Base-by-base conservation (phyloP, 2,888 invertebrate genomes). In the Acrobasis suavella region DNA sequence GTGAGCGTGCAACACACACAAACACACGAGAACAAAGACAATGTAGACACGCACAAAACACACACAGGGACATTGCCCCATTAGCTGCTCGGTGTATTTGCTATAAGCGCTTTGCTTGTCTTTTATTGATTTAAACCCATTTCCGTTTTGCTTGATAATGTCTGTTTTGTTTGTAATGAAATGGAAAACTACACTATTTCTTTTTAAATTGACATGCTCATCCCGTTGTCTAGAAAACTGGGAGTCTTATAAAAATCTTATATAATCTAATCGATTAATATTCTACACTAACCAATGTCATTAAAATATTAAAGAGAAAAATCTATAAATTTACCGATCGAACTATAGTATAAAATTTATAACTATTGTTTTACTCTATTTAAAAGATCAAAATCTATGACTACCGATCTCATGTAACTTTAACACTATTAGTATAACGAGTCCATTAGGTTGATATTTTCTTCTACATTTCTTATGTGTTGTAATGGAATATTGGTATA, bases 1-100 rank as follows among this genome's bases (percentile, higher is more conserved):
- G 92, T 91, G 91, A 91, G 93, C 92, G 93, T 93, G 92, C 92
- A 92, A 92, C 91, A 91, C 91, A 93, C 92, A 93, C 92, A 93
- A 91, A 93, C 89, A 89, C 89, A 93, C 92, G 90, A 90, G 87
- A 93, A 92, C 91, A 92, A 91, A 90, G 87, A 92, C 91, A 92
- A 91, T 92, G 90, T 91, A 91, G 90, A 91, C 91, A 91, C 91
- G 91, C 89, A 92, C 91, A 91, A 86, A 83, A 91, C 86, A 90
- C 90, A 90, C 87, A 91, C 79, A 88, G 87, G 89, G 86, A 84
- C 76, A 69, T 65, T 51, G 73, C 77, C 86, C 87, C 87, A 67
- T 80, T 81, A 87, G 89, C 89, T 86, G 89, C 87, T 86, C 77
- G 82, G 91, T 91, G 91, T 91, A 89, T 90, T 90, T 91, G 91